A percentile compares a stretch with the other conserved stretches of the same genome.
Conservation (phyloP, 2,888 invertebrate genomes). For the Drosophila tripunctata region DNA sequence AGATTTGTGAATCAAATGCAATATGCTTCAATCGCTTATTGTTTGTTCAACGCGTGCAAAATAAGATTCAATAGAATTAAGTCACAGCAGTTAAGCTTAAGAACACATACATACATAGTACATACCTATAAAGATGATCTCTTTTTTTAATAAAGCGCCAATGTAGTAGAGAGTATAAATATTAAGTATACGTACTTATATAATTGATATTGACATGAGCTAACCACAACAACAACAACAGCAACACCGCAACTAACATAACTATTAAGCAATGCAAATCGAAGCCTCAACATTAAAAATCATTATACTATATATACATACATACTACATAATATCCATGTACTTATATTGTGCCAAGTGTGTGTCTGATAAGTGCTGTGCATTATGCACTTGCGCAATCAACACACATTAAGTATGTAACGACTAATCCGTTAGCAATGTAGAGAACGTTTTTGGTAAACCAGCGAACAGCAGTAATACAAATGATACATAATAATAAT, state of each 20-base stretch:
- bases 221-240: constrained; percentile 32
- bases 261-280: constrained; percentile 63
- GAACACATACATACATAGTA: constrained; percentile 26
- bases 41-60: constrained; percentile 57
- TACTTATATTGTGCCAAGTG: constrained; percentile 48
- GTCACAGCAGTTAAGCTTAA: constrained; percentile 40
- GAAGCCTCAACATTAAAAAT: constrained; percentile 43
- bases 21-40: constrained; percentile 67
- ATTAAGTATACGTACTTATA: constrained; percentile 17
- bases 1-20: constrained; percentile 44
- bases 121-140: constrained; percentile 22
- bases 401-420: constrained; percentile 32
- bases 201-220: constrained; percentile 27
- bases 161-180: constrained; percentile 21
- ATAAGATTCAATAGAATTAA: constrained; percentile 37
- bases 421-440: constrained; percentile 66
- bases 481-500: constrained; percentile 47
- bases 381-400: constrained; percentile 26
- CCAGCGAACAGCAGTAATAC: constrained; percentile 48
- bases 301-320: constrained; percentile 34
- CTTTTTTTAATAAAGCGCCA: constrained; percentile 33
- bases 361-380: too few species aligned
- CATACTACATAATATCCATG: constrained; percentile 30
- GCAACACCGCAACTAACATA: constrained; percentile 51
- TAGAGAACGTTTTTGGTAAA: constrained; percentile 69